Conservation (phyloP, 2,113 vertebrate species). For the Dasyornis broadbenti region DNA sequence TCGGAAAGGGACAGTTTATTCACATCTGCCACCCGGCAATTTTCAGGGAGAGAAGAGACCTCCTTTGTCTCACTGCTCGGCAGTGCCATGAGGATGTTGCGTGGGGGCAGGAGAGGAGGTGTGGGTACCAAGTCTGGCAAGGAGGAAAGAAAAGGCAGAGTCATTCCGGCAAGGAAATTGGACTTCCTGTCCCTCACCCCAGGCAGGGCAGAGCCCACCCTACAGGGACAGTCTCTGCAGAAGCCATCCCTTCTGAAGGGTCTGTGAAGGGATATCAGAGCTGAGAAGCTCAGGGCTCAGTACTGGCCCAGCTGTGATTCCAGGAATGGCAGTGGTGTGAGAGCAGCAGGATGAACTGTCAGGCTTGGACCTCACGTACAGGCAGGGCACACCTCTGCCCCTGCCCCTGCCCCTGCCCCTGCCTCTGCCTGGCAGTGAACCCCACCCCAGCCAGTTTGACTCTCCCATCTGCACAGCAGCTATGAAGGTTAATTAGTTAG, state of each 20-base stretch:
- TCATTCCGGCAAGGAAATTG: neutral
- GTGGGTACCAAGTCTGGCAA: slow-evolving; percentile 72
- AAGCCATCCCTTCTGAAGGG: neutral
- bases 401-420: neutral
- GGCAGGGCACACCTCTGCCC: neutral
- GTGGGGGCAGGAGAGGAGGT: slow-evolving; percentile 88
- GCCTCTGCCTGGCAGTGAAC: neutral
- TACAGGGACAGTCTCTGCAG: neutral
- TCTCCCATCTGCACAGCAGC: neutral
- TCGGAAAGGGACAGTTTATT: slow-evolving; percentile 76
- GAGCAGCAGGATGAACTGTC: neutral
- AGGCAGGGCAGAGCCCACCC: neutral
- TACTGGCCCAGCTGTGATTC: neutral
- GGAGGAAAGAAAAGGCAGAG: neutral
- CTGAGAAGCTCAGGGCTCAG: neutral
- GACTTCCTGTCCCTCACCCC: neutral
- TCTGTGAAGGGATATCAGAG: neutral
- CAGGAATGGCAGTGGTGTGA: neutral
- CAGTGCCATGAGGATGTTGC: slow-evolving; percentile 70
- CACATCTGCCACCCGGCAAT: slow-evolving; percentile 58
- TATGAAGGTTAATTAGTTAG: neutral
- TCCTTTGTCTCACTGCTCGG: slow-evolving; percentile 76
- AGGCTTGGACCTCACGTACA: accelerated
- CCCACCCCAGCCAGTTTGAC: neutral
- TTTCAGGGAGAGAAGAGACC: neutral